phyloP scores from a whole-genome alignment of 92 coral and sea anemone genomes.

The Palythoa grandis region DNA sequence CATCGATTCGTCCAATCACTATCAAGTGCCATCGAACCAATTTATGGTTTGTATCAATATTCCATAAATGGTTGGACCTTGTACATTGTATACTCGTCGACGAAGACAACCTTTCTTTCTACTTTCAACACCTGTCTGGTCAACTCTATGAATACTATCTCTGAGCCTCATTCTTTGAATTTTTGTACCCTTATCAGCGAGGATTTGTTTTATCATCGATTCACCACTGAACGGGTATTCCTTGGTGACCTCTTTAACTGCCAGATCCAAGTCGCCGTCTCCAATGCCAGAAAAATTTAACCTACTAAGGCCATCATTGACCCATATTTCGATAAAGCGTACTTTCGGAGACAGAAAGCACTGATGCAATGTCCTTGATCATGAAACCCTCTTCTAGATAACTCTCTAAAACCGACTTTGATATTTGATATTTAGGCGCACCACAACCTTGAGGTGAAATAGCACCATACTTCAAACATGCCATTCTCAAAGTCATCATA shows the following conservation, averaged over 20 bases:
- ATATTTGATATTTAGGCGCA: conserved; percentile 19
- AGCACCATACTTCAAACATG: conserved; percentile 37
- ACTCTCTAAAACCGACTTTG: conserved; percentile 12
- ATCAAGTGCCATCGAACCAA: conserved; percentile 47
- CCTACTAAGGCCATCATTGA: conserved; percentile 1
- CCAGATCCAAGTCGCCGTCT: conserved; percentile 50
- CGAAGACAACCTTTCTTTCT: conserved; percentile 45
- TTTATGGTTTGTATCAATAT: conserved; percentile 54
- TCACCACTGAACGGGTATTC: conserved; percentile 62
- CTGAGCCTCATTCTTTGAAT: conserved; percentile 63
- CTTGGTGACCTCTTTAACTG: conserved; percentile 33
- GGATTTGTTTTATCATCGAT: conserved; percentile 39
- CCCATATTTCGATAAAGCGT: conserved; percentile 9
- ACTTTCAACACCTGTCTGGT: conserved; percentile 27
- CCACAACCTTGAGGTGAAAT: conserved; percentile 18
- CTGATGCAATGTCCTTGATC: background rate
- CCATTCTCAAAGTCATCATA: conserved; percentile 28
- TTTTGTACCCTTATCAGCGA: conserved; percentile 50
- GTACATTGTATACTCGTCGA: conserved; percentile 49
- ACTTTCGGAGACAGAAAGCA: conserved; percentile 24
- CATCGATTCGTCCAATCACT: conserved; percentile 45
- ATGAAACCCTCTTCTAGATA: conserved; percentile 12
- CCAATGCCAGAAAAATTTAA: conserved; percentile 12
- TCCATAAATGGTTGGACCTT: conserved; percentile 54
- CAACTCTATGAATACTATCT: conserved; percentile 65